These are phyloP conservation scores for Eutrigla gurnardus DNA, from an alignment of 2,797 vertebrate genomes.

Conservation along the genomic window DNA sequence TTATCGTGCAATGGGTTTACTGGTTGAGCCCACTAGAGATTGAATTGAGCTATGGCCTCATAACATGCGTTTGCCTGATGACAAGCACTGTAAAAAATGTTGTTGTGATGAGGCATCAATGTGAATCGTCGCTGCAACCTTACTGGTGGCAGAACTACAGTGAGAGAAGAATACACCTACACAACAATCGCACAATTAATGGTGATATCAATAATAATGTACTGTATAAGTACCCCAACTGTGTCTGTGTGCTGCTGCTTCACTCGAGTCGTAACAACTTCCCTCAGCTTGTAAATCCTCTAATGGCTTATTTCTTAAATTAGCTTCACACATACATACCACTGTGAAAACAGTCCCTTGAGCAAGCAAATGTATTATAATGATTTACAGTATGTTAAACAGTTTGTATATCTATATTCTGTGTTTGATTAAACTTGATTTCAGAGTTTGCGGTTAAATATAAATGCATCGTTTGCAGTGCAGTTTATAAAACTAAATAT, in stretches of 20 bases:
- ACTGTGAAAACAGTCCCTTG: background rate
- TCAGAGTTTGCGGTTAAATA: background rate
- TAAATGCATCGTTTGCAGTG: background rate
- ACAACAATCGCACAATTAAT: too few species aligned
- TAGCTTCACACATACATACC: background rate
- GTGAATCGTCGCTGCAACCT: background rate
- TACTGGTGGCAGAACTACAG: background rate
- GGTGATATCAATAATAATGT: too few species aligned
- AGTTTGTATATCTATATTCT: background rate
- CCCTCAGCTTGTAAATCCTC: background rate
- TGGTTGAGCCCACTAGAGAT: background rate
- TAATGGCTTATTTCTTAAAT: background rate
- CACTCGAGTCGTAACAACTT: too few species aligned
- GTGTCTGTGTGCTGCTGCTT: background rate
- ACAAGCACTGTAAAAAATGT: background rate
- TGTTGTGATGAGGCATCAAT: background rate
- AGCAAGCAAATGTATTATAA: background rate
- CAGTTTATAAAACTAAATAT: background rate
- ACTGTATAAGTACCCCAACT: too few species aligned
- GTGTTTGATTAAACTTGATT: slow-evolving; percentile 4
- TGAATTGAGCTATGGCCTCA: background rate
- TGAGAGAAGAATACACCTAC: background rate
- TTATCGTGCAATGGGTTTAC: background rate
- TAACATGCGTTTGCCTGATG: background rate
- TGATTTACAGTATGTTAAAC: background rate